phyloP scores from a whole-genome alignment of 2,888 invertebrate genomes.

The Clusia tigrina region DNA sequence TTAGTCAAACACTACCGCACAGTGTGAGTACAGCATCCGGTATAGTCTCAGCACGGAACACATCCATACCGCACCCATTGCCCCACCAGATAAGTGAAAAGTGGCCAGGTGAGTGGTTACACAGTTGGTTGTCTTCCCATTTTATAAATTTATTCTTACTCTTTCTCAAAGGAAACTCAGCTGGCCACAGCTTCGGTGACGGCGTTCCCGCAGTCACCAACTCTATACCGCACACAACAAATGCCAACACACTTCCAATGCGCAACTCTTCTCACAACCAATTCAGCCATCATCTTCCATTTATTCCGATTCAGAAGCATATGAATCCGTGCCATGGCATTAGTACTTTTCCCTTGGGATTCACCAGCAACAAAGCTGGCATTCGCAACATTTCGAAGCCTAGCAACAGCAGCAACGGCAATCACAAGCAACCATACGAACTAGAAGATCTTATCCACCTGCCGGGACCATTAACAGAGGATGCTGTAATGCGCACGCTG shows the following conservation, averaged over 20 bases:
- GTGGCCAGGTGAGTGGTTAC: constrained; percentile 33
- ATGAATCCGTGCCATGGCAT: constrained; percentile 58
- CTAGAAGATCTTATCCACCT: constrained; percentile 92
- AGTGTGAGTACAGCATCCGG: constrained; percentile 36
- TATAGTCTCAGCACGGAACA: constrained; percentile 60
- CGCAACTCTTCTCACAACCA: constrained; percentile 37
- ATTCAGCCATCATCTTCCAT: constrained; percentile 44
- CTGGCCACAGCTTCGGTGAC: constrained; percentile 29
- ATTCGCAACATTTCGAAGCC: constrained; percentile 28
- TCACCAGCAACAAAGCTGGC: constrained; percentile 23
- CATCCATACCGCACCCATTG: constrained; percentile 65
- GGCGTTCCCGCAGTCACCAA: constrained; percentile 24
- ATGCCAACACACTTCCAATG: constrained; percentile 45
- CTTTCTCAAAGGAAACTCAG: neutral
- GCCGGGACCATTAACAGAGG: constrained; percentile 91
- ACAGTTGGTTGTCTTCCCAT: constrained; percentile 1
- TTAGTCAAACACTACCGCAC: constrained; percentile 57
- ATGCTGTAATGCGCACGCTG: constrained; percentile 89
- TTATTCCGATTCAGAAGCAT: constrained; percentile 51
- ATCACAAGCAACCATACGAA: constrained; percentile 61
- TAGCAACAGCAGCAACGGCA: constrained; percentile 25
- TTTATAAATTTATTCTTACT: neutral
- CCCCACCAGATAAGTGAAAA: constrained; percentile 61
- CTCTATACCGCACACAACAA: constrained; percentile 35
- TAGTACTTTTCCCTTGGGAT: constrained; percentile 54